A percentile compares a stretch with the other conserved stretches of the same genome.
phyloP scores from a whole-genome alignment of 2,797 vertebrate genomes.

The Cheirogaleus major region DNA sequence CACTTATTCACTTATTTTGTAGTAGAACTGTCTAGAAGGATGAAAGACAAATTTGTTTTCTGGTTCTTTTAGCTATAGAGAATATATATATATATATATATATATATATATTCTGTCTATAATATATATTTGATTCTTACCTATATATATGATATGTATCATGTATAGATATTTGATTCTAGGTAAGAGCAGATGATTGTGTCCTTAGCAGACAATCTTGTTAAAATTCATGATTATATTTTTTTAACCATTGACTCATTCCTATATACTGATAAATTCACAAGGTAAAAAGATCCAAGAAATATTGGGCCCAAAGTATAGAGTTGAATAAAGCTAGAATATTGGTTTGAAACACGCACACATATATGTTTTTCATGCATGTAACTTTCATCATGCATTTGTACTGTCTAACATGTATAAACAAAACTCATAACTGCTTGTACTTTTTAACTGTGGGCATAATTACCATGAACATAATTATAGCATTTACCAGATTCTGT shows the following conservation, averaged over 20 bases:
- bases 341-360: conserved; percentile 45
- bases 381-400: background rate
- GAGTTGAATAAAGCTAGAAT: conserved; percentile 50
- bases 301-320: conserved; percentile 58
- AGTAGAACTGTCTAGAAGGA: conserved; percentile 61
- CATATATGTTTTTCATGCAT: background rate
- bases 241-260: conserved; percentile 72
- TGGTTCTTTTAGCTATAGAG: conserved; percentile 58
- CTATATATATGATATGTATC: background rate
- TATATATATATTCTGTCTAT: background rate
- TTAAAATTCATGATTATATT: conserved; percentile 72
- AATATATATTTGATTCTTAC: background rate
- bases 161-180: background rate
- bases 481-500: conserved; percentile 36
- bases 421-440: conserved; percentile 58
- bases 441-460: conserved; percentile 31
- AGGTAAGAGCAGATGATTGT: conserved; percentile 48
- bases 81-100: background rate
- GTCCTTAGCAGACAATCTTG: conserved; percentile 72
- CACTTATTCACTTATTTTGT: conserved; percentile 78
- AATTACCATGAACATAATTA: conserved; percentile 59
- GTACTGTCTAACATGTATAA: background rate
- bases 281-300: conserved; percentile 53
- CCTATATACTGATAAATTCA: conserved; percentile 62
- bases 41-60: conserved; percentile 46